Evolutionary conservation across 1,140 invertebrate genomes (phyloP).

Genomic region (Whitmania pigra): DNA sequence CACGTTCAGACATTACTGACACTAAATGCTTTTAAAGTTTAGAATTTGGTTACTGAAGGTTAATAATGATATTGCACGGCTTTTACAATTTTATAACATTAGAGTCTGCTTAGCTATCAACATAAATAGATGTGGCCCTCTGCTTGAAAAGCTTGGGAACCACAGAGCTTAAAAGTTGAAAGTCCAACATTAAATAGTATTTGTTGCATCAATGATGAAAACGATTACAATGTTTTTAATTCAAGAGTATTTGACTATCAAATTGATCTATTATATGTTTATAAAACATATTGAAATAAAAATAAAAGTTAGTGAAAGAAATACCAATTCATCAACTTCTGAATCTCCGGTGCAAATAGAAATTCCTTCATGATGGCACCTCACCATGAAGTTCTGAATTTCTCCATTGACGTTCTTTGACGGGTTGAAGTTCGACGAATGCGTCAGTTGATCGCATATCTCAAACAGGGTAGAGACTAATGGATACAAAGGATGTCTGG

Average conservation of each 20-base stretch:
- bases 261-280: neutral
- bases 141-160: too few species aligned
- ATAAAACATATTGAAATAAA: too few species aligned
- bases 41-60: too few species aligned
- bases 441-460: slow-evolving; percentile 41
- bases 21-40: too few species aligned
- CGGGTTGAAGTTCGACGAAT: slow-evolving; percentile 33
- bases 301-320: slow-evolving; percentile 30
- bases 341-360: slow-evolving; percentile 76
- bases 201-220: neutral
- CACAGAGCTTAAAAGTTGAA: too few species aligned
- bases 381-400: slow-evolving; percentile 53
- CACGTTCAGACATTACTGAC: too few species aligned
- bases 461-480: slow-evolving; percentile 41
- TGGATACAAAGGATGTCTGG: slow-evolving; percentile 41
- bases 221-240: too few species aligned
- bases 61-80: too few species aligned
- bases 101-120: too few species aligned
- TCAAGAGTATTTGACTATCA: too few species aligned
- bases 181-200: neutral
- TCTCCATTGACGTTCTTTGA: slow-evolving; percentile 36
- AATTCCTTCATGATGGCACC: slow-evolving; percentile 69
- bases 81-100: too few species aligned
- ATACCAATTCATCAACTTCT: slow-evolving; percentile 79
- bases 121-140: too few species aligned